Evolutionary conservation across 2,888 invertebrate species (phyloP).

Genomic region (Orgyia antiqua): DNA sequence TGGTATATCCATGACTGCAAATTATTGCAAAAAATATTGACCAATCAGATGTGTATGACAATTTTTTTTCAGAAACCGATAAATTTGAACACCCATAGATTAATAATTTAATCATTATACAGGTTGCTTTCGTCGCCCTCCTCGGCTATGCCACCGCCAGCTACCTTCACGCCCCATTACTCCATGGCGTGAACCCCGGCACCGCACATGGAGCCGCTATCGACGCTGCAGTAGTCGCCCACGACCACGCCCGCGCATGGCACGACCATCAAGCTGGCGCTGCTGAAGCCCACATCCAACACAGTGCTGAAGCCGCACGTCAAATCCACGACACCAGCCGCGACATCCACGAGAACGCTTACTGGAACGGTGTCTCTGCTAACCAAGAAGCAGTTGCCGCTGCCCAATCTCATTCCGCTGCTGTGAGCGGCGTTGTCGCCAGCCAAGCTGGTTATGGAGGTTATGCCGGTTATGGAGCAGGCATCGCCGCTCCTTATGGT

Average conservation of each 20-base stretch:
- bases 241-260: background rate
- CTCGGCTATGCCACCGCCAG: constrained; percentile 1
- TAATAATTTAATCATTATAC: no score
- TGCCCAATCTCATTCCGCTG: background rate
- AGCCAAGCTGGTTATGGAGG: background rate
- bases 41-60: no score
- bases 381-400: background rate
- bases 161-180: background rate
- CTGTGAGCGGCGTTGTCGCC: background rate
- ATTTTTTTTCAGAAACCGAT: no score
- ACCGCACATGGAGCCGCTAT: background rate
- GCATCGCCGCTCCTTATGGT: background rate
- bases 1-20: no score
- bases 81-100: no score
- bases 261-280: background rate
- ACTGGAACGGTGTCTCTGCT: background rate
- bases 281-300: background rate
- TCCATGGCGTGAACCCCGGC: background rate
- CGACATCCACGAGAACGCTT: background rate
- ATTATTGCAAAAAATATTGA: no score
- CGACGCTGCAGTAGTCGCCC: background rate
- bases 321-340: background rate
- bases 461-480: no score
- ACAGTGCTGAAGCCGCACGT: background rate
- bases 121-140: constrained; percentile 1